These are phyloP conservation scores for Zalophus californianus DNA, from an alignment of 2,797 vertebrate species.

Conservation along the genomic window DNA sequence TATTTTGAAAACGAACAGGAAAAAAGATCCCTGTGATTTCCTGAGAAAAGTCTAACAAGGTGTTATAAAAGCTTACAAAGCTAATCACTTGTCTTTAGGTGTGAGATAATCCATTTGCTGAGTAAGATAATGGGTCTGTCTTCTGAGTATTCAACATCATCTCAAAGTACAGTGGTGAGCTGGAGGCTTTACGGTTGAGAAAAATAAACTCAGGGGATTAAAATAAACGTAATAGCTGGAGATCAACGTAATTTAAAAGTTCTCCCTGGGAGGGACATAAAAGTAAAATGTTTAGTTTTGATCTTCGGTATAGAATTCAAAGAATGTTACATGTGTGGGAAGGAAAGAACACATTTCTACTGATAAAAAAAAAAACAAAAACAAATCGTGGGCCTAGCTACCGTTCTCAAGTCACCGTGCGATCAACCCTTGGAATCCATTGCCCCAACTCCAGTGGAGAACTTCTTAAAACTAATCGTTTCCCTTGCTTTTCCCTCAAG, in stretches of 20 bases:
- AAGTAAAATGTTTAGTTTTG: slow-evolving; percentile 62
- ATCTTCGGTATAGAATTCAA: slow-evolving; percentile 54
- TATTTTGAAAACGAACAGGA: neutral
- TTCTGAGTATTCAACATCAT: slow-evolving; percentile 40
- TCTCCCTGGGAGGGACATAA: slow-evolving; percentile 60
- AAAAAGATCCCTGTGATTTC: neutral
- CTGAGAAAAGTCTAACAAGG: neutral
- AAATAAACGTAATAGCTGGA: slow-evolving; percentile 68
- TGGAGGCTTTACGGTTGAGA: slow-evolving; percentile 60
- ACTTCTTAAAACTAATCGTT: accelerated
- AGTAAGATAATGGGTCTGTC: neutral
- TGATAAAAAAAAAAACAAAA: no score
- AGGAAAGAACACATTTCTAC: slow-evolving; percentile 44
- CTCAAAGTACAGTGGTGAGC: slow-evolving; percentile 47
- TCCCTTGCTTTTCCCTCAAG: accelerated
- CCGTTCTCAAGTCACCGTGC: accelerated
- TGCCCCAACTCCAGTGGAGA: neutral
- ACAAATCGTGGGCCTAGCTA: neutral
- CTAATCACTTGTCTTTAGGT: neutral
- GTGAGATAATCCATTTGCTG: neutral
- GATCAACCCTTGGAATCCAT: accelerated
- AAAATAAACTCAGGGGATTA: slow-evolving; percentile 69
- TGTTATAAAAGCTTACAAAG: neutral
- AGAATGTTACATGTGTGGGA: neutral
- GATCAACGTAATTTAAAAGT: slow-evolving; percentile 76